Base-by-base conservation (phyloP, 2,888 invertebrate genomes). In the Cheilosia urbana region DNA sequence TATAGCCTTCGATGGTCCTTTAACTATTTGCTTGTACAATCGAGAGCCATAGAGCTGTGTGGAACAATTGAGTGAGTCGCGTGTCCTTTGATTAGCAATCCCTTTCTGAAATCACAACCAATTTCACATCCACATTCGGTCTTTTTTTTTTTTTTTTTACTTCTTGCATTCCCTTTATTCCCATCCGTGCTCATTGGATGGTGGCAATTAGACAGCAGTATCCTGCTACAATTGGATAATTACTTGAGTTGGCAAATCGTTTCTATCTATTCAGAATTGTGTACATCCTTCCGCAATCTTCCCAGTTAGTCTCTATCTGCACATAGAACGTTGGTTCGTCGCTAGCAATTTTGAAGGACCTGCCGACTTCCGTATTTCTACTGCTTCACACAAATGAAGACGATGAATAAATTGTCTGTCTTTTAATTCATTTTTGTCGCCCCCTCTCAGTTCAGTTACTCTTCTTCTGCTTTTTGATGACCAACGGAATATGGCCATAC, bases 21-120 rank as follows among this genome's bases (percentile, higher is more conserved):
- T 24, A 79, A 75, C 34, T 45, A 69, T 68, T 78, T 78, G 42
- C 68, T 68, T 24, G 55, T 42, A 47, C 51, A 68, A 21, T 68
- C 55, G 49, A 65, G 24, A 24, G 68, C 30, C 37, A 49, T 55
- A 21, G 45, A 63, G 53, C 75, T 76, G 30, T 30, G 42, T 7
- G 62, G 63, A 60, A 24, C 77, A 68, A 77, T 66, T 72, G 77
- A 69, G 58, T 72, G 72, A 69, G 68, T 79, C 79, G 83, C 83
- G 83, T 84, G 83, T 84, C 66, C 79, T 84, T 84, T 84, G 78
- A 84, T 84, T 84, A 84, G 83, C 79, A 75, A 79, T 84, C 79
- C 82, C 65, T 78, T 84, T 84, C 73, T 55, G 37, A 84, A 84
- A 84, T 84, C 83, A 79, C 83, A 78, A 73, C 83, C 83, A 73